Conservation (phyloP, 1,140 invertebrate genomes). For the Holcopasites calliopsidis region DNA sequence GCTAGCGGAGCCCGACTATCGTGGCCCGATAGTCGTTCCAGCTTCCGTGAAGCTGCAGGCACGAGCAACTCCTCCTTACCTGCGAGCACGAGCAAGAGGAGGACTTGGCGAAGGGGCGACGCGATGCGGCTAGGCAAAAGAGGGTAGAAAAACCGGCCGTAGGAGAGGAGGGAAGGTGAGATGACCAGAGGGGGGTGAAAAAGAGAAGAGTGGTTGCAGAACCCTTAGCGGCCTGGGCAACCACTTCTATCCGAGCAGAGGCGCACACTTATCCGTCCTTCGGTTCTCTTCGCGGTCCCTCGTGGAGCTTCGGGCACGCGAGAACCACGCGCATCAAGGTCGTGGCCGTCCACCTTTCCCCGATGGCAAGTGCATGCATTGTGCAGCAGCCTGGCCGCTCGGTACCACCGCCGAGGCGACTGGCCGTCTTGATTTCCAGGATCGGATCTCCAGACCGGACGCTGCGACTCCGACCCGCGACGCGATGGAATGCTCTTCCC, state of each 20-base stretch:
- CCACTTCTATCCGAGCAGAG: conserved; percentile 48
- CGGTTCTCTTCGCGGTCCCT: conserved; percentile 65
- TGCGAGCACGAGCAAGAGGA: background rate
- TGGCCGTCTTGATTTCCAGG: conserved; percentile 51
- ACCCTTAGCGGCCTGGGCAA: conserved; percentile 51
- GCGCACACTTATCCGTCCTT: conserved; percentile 48
- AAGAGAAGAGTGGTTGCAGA: conserved; percentile 29
- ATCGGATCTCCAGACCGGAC: conserved; percentile 26
- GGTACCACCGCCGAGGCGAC: conserved; percentile 46
- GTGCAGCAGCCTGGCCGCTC: conserved; percentile 60
- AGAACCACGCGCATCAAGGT: conserved; percentile 80
- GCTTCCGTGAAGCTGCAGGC: conserved; percentile 71
- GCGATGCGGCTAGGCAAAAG: conserved; percentile 15
- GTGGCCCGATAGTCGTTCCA: conserved; percentile 57
- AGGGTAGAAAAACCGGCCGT: background rate
- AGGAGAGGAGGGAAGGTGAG: conserved; percentile 1
- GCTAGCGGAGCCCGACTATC: conserved; percentile 55
- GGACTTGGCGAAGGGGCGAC: background rate
- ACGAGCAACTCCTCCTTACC: conserved; percentile 39
- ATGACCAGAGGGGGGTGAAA: background rate
- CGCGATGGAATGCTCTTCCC: background rate
- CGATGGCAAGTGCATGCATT: conserved; percentile 68
- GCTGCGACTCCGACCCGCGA: background rate
- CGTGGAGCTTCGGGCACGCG: conserved; percentile 78
- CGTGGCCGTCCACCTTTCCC: conserved; percentile 76